phyloP scores from a whole-genome alignment of 2,797 vertebrate genomes.

The Rhabdophis nuchalis region DNA sequence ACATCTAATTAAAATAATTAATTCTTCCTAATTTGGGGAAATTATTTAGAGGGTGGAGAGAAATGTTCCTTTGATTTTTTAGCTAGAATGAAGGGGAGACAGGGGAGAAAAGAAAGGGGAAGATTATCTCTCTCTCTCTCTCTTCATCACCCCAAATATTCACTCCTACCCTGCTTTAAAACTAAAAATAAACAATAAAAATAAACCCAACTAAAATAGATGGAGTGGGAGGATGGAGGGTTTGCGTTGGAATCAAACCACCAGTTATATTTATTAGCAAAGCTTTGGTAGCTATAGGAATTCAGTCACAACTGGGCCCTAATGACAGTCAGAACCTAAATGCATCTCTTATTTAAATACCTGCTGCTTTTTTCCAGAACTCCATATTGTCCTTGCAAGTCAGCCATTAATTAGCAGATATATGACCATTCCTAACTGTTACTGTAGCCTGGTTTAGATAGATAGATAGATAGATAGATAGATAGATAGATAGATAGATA shows the following conservation, averaged over 20 bases:
- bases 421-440: background rate
- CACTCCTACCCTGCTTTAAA: background rate
- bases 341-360: background rate
- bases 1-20: background rate
- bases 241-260: background rate
- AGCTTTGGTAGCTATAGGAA: background rate
- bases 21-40: background rate
- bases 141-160: background rate
- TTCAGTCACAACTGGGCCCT: background rate
- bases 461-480: too few species aligned
- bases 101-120: background rate
- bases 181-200: background rate
- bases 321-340: background rate
- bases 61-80: background rate
- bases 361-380: background rate
- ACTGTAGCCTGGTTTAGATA: background rate
- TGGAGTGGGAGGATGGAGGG: background rate
- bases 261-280: background rate
- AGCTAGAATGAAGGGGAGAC: background rate
- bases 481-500: too few species aligned
- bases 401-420: background rate
- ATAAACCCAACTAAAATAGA: background rate
- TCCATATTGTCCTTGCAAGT: background rate
- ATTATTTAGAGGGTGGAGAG: background rate
- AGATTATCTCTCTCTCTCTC: background rate